Percentiles rank a stretch among this genome's conserved stretches.
These are phyloP conservation scores for Ifrita kowaldi DNA, from an alignment of 2,113 vertebrate genomes.

Conservation along the genomic window DNA sequence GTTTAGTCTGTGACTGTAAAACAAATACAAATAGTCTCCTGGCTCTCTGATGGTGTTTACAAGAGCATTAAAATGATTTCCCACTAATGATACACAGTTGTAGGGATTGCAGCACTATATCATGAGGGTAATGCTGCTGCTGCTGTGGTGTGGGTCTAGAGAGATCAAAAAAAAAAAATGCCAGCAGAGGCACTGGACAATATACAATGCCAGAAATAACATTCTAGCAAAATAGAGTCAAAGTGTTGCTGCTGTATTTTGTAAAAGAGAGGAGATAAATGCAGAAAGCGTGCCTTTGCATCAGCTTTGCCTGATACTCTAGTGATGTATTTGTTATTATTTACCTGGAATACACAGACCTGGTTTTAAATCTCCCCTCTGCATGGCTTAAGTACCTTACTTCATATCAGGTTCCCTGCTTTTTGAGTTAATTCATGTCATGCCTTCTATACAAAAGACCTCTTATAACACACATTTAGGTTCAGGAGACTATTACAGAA, in stretches of 20 bases:
- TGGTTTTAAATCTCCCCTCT: not conserved
- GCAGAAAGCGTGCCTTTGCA: not conserved
- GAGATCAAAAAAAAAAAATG: not conserved
- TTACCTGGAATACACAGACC: not conserved
- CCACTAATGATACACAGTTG: slow-evolving; percentile 34
- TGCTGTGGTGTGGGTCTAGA: not conserved
- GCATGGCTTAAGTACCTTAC: not conserved
- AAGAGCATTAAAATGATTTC: slow-evolving; percentile 65
- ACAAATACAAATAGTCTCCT: slow-evolving; percentile 52
- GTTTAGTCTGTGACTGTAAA: slow-evolving; percentile 54
- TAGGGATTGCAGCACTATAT: slow-evolving; percentile 34
- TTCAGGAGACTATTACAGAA: not conserved
- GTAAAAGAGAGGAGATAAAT: not conserved
- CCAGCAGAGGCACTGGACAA: not conserved
- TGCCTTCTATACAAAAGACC: not conserved
- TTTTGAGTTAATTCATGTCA: not conserved
- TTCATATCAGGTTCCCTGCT: not conserved
- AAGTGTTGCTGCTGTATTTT: not conserved
- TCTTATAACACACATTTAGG: not conserved
- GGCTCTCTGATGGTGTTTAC: slow-evolving; percentile 58
- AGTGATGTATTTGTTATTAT: not conserved
- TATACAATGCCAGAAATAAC: not conserved
- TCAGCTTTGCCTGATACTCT: not conserved
- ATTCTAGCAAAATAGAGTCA: not conserved
- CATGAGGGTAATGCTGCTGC: slow-evolving; percentile 22